Percentiles rank a stretch among this genome's conserved stretches.
phyloP scores from a whole-genome alignment of 2,888 invertebrate genomes.

The Aradus depressus region DNA sequence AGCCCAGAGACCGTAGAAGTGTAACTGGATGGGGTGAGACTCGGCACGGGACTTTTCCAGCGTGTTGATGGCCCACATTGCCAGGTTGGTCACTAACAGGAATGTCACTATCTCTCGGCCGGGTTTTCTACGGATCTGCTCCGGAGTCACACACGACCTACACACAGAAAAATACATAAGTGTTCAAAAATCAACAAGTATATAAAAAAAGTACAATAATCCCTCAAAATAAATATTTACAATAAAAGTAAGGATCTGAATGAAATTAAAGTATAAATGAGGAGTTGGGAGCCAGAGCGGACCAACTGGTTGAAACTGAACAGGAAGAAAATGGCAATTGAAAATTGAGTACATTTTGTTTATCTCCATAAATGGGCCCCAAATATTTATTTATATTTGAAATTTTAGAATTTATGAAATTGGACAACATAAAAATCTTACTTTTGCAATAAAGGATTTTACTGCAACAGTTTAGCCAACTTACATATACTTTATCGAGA shows the following conservation, averaged over 20 bases:
- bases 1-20: constrained; percentile 87
- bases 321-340: too few relatives aligned
- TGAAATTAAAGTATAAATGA: too few relatives aligned
- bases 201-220: neutral
- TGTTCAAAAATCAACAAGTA: neutral
- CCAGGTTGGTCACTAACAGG: constrained; percentile 75
- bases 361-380: too few relatives aligned
- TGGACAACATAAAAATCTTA: neutral
- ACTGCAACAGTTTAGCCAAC: too few relatives aligned
- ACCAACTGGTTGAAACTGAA: too few relatives aligned
- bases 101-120: constrained; percentile 90
- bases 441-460: too few relatives aligned
- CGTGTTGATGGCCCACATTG: constrained; percentile 91
- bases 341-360: too few relatives aligned
- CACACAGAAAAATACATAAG: constrained; percentile 1
- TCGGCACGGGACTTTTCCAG: constrained; percentile 83
- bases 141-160: constrained; percentile 33
- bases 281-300: too few relatives aligned
- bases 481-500: too few relatives aligned
- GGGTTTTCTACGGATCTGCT: constrained; percentile 72
- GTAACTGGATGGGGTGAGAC: constrained; percentile 80
- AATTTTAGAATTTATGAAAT: neutral
- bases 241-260: too few relatives aligned
- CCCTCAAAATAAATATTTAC: neutral
- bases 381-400: too few relatives aligned